Percentiles rank a stretch among this genome's conserved stretches.
These are phyloP conservation scores for Pterocles burchelli DNA, from an alignment of 2,113 vertebrate genomes.

Conservation along the genomic window DNA sequence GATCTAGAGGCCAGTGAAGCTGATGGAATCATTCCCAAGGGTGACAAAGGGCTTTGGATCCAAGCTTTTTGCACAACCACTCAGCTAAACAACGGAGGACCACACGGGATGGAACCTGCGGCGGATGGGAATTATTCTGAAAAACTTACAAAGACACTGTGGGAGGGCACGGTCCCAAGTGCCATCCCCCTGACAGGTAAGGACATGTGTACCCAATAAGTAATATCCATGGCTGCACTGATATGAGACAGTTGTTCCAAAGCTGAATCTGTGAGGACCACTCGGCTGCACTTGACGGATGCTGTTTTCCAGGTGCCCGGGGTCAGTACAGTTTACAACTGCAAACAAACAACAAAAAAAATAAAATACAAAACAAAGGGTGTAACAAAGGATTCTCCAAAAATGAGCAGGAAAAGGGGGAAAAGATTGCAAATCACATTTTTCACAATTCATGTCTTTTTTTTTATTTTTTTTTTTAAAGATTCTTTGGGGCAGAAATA, in stretches of 20 bases:
- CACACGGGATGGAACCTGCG: background rate
- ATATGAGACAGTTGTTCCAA: conserved; percentile 90
- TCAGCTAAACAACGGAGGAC: background rate
- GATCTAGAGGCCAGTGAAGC: background rate
- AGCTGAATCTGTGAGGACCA: conserved; percentile 91
- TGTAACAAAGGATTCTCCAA: background rate
- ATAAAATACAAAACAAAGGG: background rate
- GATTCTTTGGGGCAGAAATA: background rate
- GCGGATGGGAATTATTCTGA: background rate
- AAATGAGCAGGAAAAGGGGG: background rate
- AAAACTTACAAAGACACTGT: conserved; percentile 92
- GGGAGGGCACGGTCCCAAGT: conserved; percentile 95
- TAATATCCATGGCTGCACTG: conserved; percentile 93
- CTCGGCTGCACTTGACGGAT: conserved; percentile 86
- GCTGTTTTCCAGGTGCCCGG: conserved; percentile 92
- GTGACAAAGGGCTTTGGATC: background rate
- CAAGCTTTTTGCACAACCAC: fast-evolving
- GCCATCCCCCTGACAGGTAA: conserved; percentile 94
- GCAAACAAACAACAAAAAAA: conserved; percentile 25
- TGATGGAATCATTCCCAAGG: background rate
- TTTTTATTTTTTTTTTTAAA: background rate
- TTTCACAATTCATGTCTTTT: background rate
- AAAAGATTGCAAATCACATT: background rate
- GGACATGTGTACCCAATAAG: conserved; percentile 90
- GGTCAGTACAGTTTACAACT: conserved; percentile 98